Evolutionary conservation across 2,888 invertebrate species (phyloP).

Genomic region (Tenthredo distinguenda): DNA sequence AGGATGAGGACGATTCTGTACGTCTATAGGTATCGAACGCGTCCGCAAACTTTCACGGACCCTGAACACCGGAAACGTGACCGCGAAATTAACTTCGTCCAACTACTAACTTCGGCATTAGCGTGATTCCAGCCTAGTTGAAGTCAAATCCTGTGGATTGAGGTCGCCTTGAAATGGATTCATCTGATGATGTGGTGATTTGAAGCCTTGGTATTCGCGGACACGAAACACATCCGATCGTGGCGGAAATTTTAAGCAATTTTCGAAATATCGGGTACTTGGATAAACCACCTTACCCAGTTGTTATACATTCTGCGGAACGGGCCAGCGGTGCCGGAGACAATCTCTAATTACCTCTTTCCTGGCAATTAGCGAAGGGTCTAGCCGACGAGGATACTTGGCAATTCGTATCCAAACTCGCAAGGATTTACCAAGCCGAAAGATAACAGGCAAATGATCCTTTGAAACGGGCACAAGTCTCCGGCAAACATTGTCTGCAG

Average conservation of each 20-base stretch:
- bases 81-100: not conserved
- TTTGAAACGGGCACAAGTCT: conserved; percentile 22
- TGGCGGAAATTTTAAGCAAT: not conserved
- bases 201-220: not conserved
- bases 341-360: conserved; percentile 24
- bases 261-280: not conserved
- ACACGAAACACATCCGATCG: not conserved
- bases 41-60: conserved; percentile 32
- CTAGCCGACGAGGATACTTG: conserved; percentile 8
- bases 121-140: not conserved
- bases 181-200: not conserved
- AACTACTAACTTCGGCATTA: not conserved
- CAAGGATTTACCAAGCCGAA: conserved; percentile 4
- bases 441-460: conserved; percentile 20
- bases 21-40: conserved; percentile 3
- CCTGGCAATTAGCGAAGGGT: conserved; percentile 29
- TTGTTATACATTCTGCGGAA: not conserved
- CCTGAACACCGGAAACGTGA: conserved; percentile 17
- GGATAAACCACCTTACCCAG: not conserved
- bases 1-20: not conserved
- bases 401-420: conserved; percentile 23
- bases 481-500: not conserved
- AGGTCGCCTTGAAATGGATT: not conserved
- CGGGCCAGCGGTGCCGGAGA: not conserved
- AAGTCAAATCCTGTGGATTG: not conserved